Evolutionary conservation across 1,140 invertebrate species (phyloP), one percentile per base, ranked within the genome.

Genomic region (Helicorthomorpha holstii): DNA sequence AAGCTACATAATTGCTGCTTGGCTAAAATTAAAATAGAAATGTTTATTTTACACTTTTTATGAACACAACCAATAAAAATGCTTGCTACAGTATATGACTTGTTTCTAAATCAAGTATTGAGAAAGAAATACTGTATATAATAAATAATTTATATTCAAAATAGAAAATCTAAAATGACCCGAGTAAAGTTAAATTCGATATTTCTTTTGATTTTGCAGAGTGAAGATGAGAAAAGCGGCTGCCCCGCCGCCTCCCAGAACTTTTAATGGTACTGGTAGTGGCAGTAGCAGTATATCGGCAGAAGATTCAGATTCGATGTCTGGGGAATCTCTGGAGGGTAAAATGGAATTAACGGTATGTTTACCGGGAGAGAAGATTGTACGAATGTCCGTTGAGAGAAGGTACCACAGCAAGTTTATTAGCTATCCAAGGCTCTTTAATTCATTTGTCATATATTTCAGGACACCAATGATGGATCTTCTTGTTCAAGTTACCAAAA

Each of bases 401-500:
- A 82, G 79, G 82, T 84, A 70, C 66, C 57, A 14, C 12, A 50
- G 16, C 16, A 21, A 1, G 27, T 21, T 41, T 54, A 14, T 10
- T 25, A 16, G 52, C 22, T 56, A 48, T 16, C 27, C 22, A 19
- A 14, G 22, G 12, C 42, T 52, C 47, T n/a, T 27, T 7, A 10
- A 14, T 47, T 10, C 27, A 29, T 38, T 19, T 12, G 22, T 10
- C 12, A 41, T 16, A 23, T 50, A 23, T 51, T 14, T 23, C 69
- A 85, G 83, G 61, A 83, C 80, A 10, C 82, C 82, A 27, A 84
- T 87, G 81, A 81, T 85, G 78, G 84, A 86, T 64, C 72, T 87
- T 25, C 70, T 85, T 54, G 78, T 87, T 49, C 81, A 84, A 61
- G 75, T 84, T 48, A 76, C 81, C 42, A 83, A 78, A 34, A 73